Evolutionary conservation across 2,888 invertebrate species (phyloP), one percentile per base, ranked within the genome.

Genomic region (Aphidius colemani): DNA sequence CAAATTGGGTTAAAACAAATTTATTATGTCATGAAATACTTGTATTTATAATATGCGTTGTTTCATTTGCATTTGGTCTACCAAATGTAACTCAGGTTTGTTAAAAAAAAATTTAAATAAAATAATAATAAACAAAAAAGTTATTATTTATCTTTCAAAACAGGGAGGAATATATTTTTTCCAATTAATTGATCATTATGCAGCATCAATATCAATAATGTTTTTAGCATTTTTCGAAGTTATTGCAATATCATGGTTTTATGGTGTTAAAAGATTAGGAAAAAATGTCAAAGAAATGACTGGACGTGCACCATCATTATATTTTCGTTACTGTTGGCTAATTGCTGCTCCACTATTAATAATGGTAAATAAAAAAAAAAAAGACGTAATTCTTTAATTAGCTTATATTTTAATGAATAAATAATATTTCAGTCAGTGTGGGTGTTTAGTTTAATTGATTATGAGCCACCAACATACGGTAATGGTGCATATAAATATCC

Each of bases 151-250:
- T 43, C 61, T 10, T 60, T 53, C 80, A 82, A n/a, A n/a, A 48
- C 78, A 91, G 90, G 94, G 95, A 70, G 96, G 96, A 70, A 95
- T 95, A 82, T 96, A 92, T 79, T 90, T 92, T 78, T 94, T 96
- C 81, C 95, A 95, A 85, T 81, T 96, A 70, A 92, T 96, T 86
- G 96, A 96, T 80, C 94, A 93, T 78, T 96, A 95, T 80, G 94
- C 95, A n/a, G 94, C 95, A 13, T 93, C 93, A 53, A 90, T 95
- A 73, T 93, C 95, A 62, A 92, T 96, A 60, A 92, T 96, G 84
- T 95, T 94, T 79, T 86, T 96, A 70, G 95, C 96, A 45, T 95
- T 96, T 83, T 95, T 96, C 77, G 96, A 96, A 86, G 91, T 95
- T 58, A 91, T 95, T 61, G 96, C 92, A 7, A 89, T 96, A 66